phyloP scores from a whole-genome alignment of 2,113 vertebrate species.

The Gnathonemus longibarbis region DNA sequence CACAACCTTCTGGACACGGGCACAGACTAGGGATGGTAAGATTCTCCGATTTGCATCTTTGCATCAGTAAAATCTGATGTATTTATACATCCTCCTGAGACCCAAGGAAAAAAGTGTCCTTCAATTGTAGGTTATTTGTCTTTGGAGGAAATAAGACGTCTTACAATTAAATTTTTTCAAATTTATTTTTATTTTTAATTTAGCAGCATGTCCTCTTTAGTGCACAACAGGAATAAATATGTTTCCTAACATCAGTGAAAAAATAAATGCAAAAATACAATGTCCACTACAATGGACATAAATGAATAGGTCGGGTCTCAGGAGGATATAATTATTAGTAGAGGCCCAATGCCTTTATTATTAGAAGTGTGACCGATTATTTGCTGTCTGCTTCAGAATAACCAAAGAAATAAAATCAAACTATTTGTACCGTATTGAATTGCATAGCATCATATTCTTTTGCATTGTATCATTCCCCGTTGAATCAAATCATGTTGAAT shows the following conservation, averaged over 20 bases:
- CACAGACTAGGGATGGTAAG: neutral
- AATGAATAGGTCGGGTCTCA: too few relatives aligned
- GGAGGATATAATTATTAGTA: neutral
- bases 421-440: neutral
- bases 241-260: too few relatives aligned
- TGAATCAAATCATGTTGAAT: neutral
- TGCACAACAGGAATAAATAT: too few relatives aligned
- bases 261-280: too few relatives aligned
- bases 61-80: neutral
- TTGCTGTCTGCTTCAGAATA: neutral
- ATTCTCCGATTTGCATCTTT: neutral
- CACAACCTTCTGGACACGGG: neutral
- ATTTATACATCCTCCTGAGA: neutral
- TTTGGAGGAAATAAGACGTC: too few relatives aligned
- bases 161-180: too few relatives aligned
- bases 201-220: too few relatives aligned
- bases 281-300: too few relatives aligned
- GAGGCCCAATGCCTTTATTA: neutral
- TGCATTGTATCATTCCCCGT: neutral
- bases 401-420: neutral
- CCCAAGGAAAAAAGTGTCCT: too few relatives aligned
- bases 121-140: too few relatives aligned
- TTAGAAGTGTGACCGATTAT: neutral
- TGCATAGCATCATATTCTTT: neutral
- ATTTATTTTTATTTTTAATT: too few relatives aligned